Percentiles rank a stretch among this genome's conserved stretches.
phyloP scores from a whole-genome alignment of 2,888 invertebrate species.

The Peribatodes rhomboidaria region DNA sequence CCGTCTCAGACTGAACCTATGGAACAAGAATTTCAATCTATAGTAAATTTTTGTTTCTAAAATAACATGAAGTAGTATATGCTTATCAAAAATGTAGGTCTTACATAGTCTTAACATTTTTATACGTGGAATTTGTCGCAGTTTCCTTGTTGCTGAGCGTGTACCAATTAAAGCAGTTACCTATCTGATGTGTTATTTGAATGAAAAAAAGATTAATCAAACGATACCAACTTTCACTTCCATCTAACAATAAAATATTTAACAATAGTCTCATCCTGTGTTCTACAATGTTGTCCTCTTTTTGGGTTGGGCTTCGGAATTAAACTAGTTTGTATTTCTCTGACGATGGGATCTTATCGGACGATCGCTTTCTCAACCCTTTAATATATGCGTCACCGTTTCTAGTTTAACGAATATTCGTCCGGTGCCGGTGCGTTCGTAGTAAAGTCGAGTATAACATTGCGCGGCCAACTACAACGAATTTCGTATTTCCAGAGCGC shows the following conservation, averaged over 20 bases:
- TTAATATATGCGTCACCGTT: slow-evolving; percentile 76
- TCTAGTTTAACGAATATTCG: slow-evolving; percentile 67
- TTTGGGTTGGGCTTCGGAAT: slow-evolving; percentile 72
- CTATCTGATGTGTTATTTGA: slow-evolving; percentile 78
- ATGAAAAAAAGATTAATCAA: slow-evolving; percentile 81
- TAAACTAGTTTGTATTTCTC: slow-evolving; percentile 81
- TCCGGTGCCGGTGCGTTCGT: slow-evolving; percentile 49
- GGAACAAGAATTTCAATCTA: neutral
- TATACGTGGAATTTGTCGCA: slow-evolving; percentile 54
- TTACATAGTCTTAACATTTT: slow-evolving; percentile 33
- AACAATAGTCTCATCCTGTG: slow-evolving; percentile 79
- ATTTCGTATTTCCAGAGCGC: slow-evolving; percentile 70
- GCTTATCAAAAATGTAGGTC: neutral
- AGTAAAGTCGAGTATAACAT: slow-evolving; percentile 58
- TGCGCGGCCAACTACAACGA: slow-evolving; percentile 62
- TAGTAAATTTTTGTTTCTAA: neutral
- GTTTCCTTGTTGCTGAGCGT: slow-evolving; percentile 71
- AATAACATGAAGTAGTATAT: neutral
- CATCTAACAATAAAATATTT: slow-evolving; percentile 72
- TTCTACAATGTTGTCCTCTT: slow-evolving; percentile 75
- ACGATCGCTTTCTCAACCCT: slow-evolving; percentile 81
- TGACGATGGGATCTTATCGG: slow-evolving; percentile 75
- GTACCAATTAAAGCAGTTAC: slow-evolving; percentile 73
- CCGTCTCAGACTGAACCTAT: slow-evolving; percentile 13
- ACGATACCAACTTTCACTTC: slow-evolving; percentile 77